phyloP scores from a whole-genome alignment of 1,140 invertebrate genomes.

The Lucilia sericata region DNA sequence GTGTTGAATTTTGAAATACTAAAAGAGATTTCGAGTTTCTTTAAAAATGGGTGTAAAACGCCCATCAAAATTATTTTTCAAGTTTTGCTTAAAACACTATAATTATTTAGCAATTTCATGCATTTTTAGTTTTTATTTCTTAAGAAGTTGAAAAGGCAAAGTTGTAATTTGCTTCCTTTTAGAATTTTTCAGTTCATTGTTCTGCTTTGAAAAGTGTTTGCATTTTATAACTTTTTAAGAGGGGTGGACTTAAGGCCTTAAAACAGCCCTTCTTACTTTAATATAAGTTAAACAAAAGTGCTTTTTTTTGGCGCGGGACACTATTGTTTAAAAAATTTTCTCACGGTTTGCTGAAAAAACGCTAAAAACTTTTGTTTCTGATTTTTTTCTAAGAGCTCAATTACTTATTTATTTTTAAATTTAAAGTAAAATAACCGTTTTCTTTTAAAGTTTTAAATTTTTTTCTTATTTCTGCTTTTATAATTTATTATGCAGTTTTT shows the following conservation, averaged over 20 bases:
- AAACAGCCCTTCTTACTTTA: not conserved
- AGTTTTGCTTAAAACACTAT: not conserved
- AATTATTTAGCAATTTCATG: not conserved
- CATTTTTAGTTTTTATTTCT: not conserved
- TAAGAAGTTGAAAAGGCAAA: not conserved
- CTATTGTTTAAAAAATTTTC: slow-evolving; percentile 10
- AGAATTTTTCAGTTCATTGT: not conserved
- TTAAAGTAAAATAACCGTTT: not conserved
- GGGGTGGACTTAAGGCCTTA: not conserved
- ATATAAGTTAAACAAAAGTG: not conserved
- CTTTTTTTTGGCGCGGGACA: slow-evolving; percentile 4
- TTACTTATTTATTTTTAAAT: not conserved
- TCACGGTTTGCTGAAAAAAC: not conserved
- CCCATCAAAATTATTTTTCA: not conserved
- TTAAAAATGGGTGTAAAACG: not conserved
- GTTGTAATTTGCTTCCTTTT: not conserved
- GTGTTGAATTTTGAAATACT: not conserved
- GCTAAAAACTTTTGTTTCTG: not conserved
- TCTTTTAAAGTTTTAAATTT: not conserved
- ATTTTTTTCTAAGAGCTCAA: not conserved
- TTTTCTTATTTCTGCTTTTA: not conserved
- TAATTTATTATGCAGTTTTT: no score
- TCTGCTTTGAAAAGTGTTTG: slow-evolving; percentile 5
- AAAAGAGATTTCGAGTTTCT: not conserved
- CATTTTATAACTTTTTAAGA: not conserved